These are phyloP conservation scores for Pionites leucogaster DNA, from an alignment of 2,113 vertebrate genomes.

Conservation along the genomic window DNA sequence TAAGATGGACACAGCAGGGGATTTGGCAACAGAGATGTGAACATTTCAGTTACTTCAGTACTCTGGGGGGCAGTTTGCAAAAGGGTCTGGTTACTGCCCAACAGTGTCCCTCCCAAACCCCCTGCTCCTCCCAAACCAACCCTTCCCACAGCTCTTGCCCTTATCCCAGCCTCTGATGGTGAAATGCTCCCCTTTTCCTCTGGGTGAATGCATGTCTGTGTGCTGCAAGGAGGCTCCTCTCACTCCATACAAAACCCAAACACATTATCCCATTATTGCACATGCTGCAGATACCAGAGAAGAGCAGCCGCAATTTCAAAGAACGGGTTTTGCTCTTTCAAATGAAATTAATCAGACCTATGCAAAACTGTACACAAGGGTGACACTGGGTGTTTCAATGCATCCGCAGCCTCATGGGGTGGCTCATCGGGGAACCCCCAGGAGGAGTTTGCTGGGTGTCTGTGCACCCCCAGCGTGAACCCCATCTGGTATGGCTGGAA, in stretches of 20 bases:
- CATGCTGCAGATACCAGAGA: not conserved
- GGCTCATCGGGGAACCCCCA: rapidly evolving
- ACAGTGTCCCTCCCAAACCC: not conserved
- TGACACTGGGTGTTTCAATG: too few species aligned
- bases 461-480: not conserved
- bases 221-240: not conserved
- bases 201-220: not conserved
- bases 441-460: not conserved
- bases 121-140: not conserved
- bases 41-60: not conserved
- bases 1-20: not conserved
- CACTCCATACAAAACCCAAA: rapidly evolving
- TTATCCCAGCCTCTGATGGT: not conserved
- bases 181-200: not conserved
- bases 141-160: not conserved
- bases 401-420: not conserved
- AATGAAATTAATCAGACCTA: not conserved
- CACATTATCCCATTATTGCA: not conserved
- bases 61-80: not conserved
- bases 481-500: rapidly evolving
- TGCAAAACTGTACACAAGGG: not conserved
- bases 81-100: not conserved
- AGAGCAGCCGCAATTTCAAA: not conserved
- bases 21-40: not conserved
- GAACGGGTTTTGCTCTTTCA: not conserved